Evolutionary conservation across 2,113 vertebrate genomes (phyloP).

Genomic region (Ictalurus furcatus): DNA sequence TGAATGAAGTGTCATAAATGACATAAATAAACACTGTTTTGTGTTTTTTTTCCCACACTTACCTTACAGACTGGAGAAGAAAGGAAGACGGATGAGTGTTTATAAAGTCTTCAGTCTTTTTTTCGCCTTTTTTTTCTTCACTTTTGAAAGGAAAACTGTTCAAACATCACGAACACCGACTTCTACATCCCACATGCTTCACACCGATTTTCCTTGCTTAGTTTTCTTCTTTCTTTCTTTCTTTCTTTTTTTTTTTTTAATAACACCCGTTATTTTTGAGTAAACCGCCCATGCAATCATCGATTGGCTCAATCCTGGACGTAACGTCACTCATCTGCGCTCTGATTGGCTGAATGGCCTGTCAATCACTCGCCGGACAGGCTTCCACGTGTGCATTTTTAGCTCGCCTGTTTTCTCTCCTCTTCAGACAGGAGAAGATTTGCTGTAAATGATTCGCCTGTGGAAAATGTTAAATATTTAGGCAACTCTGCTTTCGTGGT

Average conservation of each 20-base stretch:
- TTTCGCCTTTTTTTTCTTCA: background rate
- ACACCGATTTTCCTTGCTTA: slow-evolving; percentile 20
- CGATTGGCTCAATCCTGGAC: slow-evolving; percentile 55
- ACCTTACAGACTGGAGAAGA: background rate
- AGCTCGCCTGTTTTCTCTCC: slow-evolving; percentile 47
- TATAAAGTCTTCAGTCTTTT: background rate
- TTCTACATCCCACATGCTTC: slow-evolving; percentile 38
- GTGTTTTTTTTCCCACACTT: background rate
- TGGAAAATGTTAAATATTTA: background rate
- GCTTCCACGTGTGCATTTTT: slow-evolving; percentile 76
- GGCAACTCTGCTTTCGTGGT: background rate
- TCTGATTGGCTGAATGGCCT: slow-evolving; percentile 54
- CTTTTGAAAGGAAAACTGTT: background rate
- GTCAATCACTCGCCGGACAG: slow-evolving; percentile 57
- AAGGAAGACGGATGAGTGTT: background rate
- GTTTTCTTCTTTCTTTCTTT: background rate
- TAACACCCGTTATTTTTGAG: background rate
- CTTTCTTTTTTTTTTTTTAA: background rate
- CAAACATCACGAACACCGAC: no score
- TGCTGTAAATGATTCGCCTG: background rate
- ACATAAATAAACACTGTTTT: background rate
- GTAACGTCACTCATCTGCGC: slow-evolving; percentile 27
- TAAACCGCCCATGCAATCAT: background rate
- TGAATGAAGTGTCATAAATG: background rate
- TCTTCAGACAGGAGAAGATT: background rate